Conservation (phyloP, 2,113 vertebrate genomes). For the Hylia prasina region DNA sequence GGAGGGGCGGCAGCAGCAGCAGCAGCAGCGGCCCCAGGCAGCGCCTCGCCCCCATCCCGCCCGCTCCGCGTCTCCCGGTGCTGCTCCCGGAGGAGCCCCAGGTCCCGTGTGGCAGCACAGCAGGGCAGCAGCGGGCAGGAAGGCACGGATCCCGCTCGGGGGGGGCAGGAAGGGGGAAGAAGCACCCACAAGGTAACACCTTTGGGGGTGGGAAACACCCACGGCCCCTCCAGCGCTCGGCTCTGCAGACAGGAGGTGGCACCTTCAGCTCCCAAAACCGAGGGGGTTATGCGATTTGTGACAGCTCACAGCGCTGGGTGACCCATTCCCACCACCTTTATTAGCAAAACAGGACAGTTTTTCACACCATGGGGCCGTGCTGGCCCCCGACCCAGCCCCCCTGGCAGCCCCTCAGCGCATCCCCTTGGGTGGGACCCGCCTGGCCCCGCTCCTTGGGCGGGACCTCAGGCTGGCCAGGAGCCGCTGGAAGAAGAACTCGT, state of each 20-base stretch:
- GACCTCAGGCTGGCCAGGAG: conserved; percentile 4
- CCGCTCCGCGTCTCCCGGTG: fast-evolving
- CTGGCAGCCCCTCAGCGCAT: fast-evolving
- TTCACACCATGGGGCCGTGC: fast-evolving
- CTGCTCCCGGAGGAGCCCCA: not conserved
- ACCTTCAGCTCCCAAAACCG: not conserved
- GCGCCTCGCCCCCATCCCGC: not conserved
- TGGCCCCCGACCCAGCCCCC: not conserved
- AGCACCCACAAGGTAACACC: not conserved
- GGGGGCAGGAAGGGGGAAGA: not conserved
- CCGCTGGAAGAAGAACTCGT: conserved; percentile 2
- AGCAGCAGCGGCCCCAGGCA: not conserved
- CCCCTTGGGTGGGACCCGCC: not conserved
- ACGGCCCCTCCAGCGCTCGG: fast-evolving
- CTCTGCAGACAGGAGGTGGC: fast-evolving
- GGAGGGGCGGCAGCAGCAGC: not conserved
- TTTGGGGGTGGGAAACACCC: not conserved
- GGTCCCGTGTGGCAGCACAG: fast-evolving
- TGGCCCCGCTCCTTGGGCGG: fast-evolving
- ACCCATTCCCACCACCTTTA: not conserved
- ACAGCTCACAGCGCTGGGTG: fast-evolving
- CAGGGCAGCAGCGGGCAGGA: not conserved
- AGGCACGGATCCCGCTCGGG: fast-evolving
- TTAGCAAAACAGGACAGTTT: not conserved
- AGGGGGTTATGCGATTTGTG: not conserved